These are phyloP conservation scores for Protomyctophum bolini DNA, from an alignment of 2,113 vertebrate genomes.

Conservation along the genomic window DNA sequence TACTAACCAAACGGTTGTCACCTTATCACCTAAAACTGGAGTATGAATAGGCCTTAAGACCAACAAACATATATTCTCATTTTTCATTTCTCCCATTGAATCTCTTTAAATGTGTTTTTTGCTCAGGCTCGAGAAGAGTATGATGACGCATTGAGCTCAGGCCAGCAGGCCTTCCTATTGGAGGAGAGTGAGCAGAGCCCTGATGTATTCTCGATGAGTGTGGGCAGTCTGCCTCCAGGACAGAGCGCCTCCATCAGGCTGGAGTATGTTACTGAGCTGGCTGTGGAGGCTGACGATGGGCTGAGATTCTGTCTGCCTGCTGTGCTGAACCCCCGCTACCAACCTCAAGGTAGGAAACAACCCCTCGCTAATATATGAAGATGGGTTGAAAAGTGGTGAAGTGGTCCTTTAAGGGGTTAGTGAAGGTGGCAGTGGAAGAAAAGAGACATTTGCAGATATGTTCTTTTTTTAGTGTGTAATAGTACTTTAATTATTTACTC, in stretches of 20 bases:
- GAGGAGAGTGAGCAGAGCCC: slow-evolving; percentile 76
- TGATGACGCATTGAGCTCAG: slow-evolving; percentile 80
- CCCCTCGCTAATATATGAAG: no score
- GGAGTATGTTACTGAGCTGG: slow-evolving; percentile 81
- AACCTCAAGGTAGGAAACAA: slow-evolving; percentile 70
- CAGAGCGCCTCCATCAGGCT: slow-evolving; percentile 78
- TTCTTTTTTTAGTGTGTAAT: no score
- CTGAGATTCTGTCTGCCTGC: slow-evolving; percentile 82
- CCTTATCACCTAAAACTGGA: no score
- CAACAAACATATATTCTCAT: no score
- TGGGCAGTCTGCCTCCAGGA: slow-evolving; percentile 81
- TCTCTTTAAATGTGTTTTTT: background rate
- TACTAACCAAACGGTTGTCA: no score
- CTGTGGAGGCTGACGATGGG: slow-evolving; percentile 79
- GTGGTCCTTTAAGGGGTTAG: no score
- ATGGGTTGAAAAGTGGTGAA: no score
- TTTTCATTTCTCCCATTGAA: no score
- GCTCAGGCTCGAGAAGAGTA: slow-evolving; percentile 78
- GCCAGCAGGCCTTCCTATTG: slow-evolving; percentile 81
- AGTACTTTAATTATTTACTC: background rate
- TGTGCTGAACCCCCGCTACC: slow-evolving; percentile 84
- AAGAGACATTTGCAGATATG: no score
- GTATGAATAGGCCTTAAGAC: no score
- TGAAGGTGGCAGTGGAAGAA: no score
- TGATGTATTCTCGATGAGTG: slow-evolving; percentile 81